Evolutionary conservation across 2,888 invertebrate genomes (phyloP), one percentile per base, ranked within the genome.

Genomic region (Pogonocherus hispidulus): DNA sequence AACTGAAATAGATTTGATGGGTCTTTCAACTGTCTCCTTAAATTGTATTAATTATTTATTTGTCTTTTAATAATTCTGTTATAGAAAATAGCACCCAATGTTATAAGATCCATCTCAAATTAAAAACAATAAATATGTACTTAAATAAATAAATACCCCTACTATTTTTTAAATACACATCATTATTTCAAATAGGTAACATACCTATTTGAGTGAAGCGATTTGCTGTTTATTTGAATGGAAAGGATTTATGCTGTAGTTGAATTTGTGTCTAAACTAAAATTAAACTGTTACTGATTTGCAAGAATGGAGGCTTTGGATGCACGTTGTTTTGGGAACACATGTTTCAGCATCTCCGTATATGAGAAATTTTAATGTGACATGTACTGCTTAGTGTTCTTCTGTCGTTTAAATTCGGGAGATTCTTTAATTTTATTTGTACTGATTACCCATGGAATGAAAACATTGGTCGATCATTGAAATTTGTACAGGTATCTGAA

Each of bases 341-440:
- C 11, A 1, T 37, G 11, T 41, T 16, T n/a, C 9, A 11, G 63
- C 44, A 3, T 63, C 41, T 19, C 20, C 37, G 14, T n/a, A n/a
- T 23, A 63, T 6, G 63, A 52, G 4, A 47, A 18, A 35, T 51
- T 49, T n/a, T 18, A 1, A 18, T 57, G 27, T n/a, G 57, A 41
- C 44, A 59, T 47, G 54, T 27, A 47, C 41, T 54, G 9, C 41
- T 41, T 23, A 14, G 44, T 41, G 6, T 47, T 5, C 23, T 44
- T 63, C 37, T 63, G 63, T 9, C 63, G 32, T 9, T 41, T 46
- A 46, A 54, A 63, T 54, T 54, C 54, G 2, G 22, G 52, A 14
- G 54, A 63, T 2, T n/a, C 11, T 19, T 41, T 54, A 5, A 37
- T 22, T 23, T 52, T 16, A 51, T 54, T 63, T 6, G 63, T 23